Conservation (phyloP, 2,113 vertebrate genomes). For the Platichthys stellatus region DNA sequence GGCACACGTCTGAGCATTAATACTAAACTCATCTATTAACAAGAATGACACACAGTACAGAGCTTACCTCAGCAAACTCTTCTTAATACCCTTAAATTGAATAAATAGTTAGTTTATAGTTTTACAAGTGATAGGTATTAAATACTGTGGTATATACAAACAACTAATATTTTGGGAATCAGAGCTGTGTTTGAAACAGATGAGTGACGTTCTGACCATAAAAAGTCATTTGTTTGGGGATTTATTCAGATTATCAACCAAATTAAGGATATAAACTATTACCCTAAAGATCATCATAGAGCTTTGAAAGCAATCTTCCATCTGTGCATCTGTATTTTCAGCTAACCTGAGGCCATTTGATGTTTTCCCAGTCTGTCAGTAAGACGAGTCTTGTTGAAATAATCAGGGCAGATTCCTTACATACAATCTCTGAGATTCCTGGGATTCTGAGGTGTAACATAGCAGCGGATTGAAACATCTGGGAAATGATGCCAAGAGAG, state of each 20-base stretch:
- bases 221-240: neutral
- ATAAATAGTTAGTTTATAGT: too few relatives aligned
- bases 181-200: neutral
- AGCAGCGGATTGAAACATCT: conserved; percentile 51
- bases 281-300: neutral
- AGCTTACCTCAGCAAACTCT: too few relatives aligned
- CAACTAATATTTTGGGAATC: too few relatives aligned
- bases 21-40: too few relatives aligned
- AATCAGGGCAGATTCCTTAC: neutral
- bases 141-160: too few relatives aligned
- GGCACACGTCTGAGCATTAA: neutral
- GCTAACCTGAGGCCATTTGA: neutral
- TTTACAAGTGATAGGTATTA: too few relatives aligned
- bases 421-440: conserved; percentile 14
- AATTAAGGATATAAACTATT: neutral
- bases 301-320: neutral
- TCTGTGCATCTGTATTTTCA: conserved; percentile 1
- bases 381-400: conserved; percentile 4
- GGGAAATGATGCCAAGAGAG: conserved; percentile 57
- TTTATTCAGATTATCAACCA: neutral
- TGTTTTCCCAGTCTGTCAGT: neutral
- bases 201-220: neutral
- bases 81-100: too few relatives aligned
- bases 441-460: conserved; percentile 44
- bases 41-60: too few relatives aligned